Conservation (phyloP, 2,113 vertebrate genomes). For the Lophotis ruficrista region DNA sequence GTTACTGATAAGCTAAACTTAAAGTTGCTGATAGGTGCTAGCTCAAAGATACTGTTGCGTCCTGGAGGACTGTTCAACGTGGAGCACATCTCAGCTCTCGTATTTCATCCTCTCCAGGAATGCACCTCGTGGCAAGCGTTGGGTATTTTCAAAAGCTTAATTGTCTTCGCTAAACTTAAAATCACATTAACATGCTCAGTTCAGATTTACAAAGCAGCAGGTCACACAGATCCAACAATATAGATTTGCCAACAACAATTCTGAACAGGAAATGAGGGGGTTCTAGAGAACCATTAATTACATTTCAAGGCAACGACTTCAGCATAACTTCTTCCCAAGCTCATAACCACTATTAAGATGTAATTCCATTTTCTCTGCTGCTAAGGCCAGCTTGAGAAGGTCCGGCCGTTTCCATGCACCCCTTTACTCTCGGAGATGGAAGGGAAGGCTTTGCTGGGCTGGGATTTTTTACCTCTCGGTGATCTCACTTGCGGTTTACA, state of each 20-base stretch:
- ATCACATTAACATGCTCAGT: background rate
- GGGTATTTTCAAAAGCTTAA: background rate
- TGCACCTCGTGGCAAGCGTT: background rate
- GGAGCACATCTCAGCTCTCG: background rate
- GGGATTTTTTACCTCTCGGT: background rate
- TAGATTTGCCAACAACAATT: background rate
- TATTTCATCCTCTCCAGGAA: background rate
- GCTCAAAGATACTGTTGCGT: background rate
- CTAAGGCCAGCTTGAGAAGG: background rate
- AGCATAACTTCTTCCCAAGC: background rate
- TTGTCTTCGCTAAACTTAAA: background rate
- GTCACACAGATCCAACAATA: background rate
- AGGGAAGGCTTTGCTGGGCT: background rate
- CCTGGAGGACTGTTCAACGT: background rate
- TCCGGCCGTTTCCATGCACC: background rate
- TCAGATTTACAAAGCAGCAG: background rate
- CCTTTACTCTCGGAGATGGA: background rate
- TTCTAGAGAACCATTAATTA: background rate
- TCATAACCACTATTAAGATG: background rate
- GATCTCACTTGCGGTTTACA: background rate
- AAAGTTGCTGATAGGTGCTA: background rate
- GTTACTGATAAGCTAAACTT: background rate
- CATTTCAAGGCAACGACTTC: background rate
- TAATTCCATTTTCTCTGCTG: background rate
- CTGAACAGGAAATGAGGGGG: background rate